Conservation (phyloP, 2,888 invertebrate genomes). For the Drosophila mulleri region DNA sequence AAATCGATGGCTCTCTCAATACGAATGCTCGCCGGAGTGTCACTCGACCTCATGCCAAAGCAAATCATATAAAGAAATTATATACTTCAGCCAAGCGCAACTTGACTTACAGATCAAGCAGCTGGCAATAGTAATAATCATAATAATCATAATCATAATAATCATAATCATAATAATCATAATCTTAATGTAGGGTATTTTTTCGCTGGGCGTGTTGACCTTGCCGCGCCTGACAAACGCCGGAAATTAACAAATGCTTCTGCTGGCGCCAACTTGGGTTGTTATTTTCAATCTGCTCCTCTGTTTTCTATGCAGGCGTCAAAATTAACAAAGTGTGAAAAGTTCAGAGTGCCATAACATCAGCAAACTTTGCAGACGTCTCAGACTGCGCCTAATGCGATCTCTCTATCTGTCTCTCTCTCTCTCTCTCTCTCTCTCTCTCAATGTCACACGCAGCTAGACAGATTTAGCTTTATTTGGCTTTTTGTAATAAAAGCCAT, state of each 20-base stretch:
- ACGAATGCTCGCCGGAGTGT: conserved; percentile 67
- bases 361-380: not conserved
- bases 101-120: conserved; percentile 1
- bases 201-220: conserved; percentile 56
- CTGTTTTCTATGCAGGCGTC: conserved; percentile 33
- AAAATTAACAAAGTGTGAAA: conserved; percentile 76
- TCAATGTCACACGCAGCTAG: too few species aligned
- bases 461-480: too few species aligned
- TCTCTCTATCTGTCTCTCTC: too few species aligned
- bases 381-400: conserved; percentile 24
- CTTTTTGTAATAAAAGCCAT: too few species aligned
- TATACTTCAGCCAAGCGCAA: conserved; percentile 45
- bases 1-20: conserved; percentile 42
- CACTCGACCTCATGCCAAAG: conserved; percentile 71
- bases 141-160: not conserved
- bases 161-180: not conserved
- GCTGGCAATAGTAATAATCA: not conserved
- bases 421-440: too few species aligned
- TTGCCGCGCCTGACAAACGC: conserved; percentile 59
- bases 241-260: conserved; percentile 75
- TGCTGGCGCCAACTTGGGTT: conserved; percentile 39
- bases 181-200: not conserved
- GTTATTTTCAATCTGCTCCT: conserved; percentile 16
- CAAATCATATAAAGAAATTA: conserved; percentile 66
- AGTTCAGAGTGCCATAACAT: conserved; percentile 54